Base-by-base conservation (phyloP, 2,888 invertebrate genomes). In the Ctenicera cuprea region DNA sequence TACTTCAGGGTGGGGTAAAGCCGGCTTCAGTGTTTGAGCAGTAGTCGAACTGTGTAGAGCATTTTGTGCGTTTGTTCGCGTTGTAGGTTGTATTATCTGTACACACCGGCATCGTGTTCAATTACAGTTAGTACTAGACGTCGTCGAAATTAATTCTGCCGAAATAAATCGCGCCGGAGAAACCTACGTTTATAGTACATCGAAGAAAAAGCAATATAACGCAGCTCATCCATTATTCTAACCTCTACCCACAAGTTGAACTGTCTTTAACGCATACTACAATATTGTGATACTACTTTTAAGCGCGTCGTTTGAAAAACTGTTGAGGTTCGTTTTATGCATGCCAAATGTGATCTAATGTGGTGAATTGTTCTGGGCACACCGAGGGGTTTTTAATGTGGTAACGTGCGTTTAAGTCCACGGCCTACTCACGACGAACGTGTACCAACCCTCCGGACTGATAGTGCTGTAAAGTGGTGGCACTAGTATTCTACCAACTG, bases 1-100 rank as follows among this genome's bases (percentile, higher is more conserved):
- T 30, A 20, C 41, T 54, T 62, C 63, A 75, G 79, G 79, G 79
- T 79, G 79, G 79, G 79, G 79, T 79, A 75, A 76, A 57, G 65
- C 38, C 38, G 67, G 68, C 70, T 72, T 76, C 63, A 76, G 74
- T 76, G 64, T 74, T 65, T 69, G 73, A 73, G 68, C 68, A 50
- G 72, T 71, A 41, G 33, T 59, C 37, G 54, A 26, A 41, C 63
- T 45, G 62, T 68, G 45, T 63, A 69, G 59, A 54, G 74, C 59
- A 52, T 38, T 54, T 66, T 54, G 54, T 54, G 14, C 20, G 22
- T 52, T 54, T 66, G 54, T 54, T 41, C 66, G 66, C 54, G 54
- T 66, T 54, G 38, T 66, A 54, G 33, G 38, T 54, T 41, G 54
- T 54, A 66, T 66, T 54, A 52, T 54, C 64, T 66, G 54, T 66